Evolutionary conservation across 2,888 invertebrate genomes (phyloP).

Genomic region (Crematogaster levior): DNA sequence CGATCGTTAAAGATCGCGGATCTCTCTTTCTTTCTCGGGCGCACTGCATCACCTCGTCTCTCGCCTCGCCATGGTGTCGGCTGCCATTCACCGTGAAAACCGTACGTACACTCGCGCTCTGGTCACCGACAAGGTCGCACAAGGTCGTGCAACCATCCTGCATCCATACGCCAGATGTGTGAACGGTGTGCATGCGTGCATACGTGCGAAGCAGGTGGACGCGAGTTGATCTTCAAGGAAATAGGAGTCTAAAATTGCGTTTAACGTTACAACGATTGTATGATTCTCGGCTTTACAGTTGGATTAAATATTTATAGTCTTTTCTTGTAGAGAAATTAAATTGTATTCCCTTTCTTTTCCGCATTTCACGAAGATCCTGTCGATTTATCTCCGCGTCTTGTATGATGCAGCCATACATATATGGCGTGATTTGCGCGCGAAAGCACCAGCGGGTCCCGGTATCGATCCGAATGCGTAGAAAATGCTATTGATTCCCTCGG

Average conservation of each 20-base stretch:
- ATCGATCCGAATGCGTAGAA: constrained; percentile 81
- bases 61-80: constrained; percentile 64
- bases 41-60: not conserved
- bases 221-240: not conserved
- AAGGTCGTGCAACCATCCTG: constrained; percentile 73
- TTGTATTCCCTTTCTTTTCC: not conserved
- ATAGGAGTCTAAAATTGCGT: not conserved
- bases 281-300: not conserved
- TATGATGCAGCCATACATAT: constrained; percentile 4
- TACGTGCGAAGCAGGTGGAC: constrained; percentile 3
- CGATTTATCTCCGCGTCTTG: constrained; percentile 5
- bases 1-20: constrained; percentile 36
- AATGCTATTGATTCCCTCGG: constrained; percentile 79
- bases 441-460: constrained; percentile 71
- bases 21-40: not conserved
- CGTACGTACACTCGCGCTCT: constrained; percentile 68
- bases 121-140: constrained; percentile 77
- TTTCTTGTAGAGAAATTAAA: not conserved
- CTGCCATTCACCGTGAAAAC: constrained; percentile 79
- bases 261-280: no score
- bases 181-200: constrained; percentile 6
- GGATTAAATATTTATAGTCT: not conserved
- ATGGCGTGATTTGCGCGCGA: constrained; percentile 70
- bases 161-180: constrained; percentile 62
- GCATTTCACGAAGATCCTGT: not conserved